A percentile compares a stretch with the other conserved stretches of the same genome.
These are phyloP conservation scores for Myotis pilosus DNA, from an alignment of 2,797 vertebrate species.

Conservation along the genomic window DNA sequence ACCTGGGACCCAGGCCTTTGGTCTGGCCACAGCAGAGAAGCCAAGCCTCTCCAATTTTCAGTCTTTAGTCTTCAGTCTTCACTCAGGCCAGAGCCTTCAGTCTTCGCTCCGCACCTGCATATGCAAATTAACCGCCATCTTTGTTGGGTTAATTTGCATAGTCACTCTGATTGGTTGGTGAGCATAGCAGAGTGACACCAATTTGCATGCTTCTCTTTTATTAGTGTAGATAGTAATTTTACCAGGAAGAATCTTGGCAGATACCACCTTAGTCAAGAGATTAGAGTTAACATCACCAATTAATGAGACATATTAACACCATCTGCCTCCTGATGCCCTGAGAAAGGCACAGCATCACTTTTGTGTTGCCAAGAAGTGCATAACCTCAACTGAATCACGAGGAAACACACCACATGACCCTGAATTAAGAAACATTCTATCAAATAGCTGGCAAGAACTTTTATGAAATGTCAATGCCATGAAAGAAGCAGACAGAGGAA, in stretches of 20 bases:
- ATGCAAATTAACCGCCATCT: too few species aligned
- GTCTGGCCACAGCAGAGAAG: too few species aligned
- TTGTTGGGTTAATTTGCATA: too few species aligned
- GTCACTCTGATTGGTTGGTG: too few species aligned
- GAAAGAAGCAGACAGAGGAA: neutral
- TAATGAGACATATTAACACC: neutral
- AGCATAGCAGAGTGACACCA: too few species aligned
- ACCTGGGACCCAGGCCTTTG: too few species aligned
- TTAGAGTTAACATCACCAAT: neutral
- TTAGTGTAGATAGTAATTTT: neutral
- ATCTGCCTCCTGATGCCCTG: neutral
- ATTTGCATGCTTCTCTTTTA: too few species aligned
- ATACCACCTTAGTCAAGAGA: neutral
- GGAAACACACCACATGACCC: neutral
- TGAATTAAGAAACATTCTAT: neutral
- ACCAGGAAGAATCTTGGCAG: neutral
- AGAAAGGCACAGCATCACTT: neutral
- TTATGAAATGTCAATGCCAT: neutral
- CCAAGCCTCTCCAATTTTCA: too few species aligned
- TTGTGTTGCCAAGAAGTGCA: neutral
- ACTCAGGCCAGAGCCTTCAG: too few species aligned
- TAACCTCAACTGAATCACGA: neutral
- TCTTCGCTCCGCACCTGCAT: too few species aligned
- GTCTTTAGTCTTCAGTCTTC: too few species aligned
- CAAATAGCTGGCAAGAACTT: neutral